Evolutionary conservation across 1,140 invertebrate genomes (phyloP), one percentile per base, ranked within the genome.

Genomic region (Eurosta solidaginis): DNA sequence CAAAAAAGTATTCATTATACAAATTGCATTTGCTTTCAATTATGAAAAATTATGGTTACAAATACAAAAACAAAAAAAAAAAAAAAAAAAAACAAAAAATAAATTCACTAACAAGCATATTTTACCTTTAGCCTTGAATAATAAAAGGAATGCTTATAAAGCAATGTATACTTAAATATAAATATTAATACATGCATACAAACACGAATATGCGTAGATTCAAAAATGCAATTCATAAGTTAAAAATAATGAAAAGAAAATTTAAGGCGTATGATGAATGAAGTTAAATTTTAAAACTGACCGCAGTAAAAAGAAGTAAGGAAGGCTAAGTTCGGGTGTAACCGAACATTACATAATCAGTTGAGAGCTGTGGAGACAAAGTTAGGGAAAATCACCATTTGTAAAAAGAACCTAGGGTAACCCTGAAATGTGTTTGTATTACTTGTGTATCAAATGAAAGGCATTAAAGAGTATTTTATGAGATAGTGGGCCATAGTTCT

Each of bases 1-100:
- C 29, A 20, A 68, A 68, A 68, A 36, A n/a, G n/a, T 68, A 68
- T 68, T 68, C 59, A 68, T 68, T 68, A 42, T 68, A 22, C 36
- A 68, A 68, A 68, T 68, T 68, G 59, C 59, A 68, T 68, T 68
- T 68, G 33, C 59, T 68, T 68, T 68, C 59, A 68, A 68, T 68
- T 68, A 42, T 17, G 59, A n/a, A 68, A 68, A 68, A 68, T 68
- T 68, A 68, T 42, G 59, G 40, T 14, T 68, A 40, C 40, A 33
- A 5, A 17, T 42, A 68, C 36, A 40, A 68, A 20, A 40, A 68
- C 40, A n/a, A n/a, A n/a, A n/a, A n/a, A n/a, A n/a, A n/a, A n/a
- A n/a, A n/a, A n/a, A n/a, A n/a, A n/a, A n/a, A n/a, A n/a, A n/a
- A n/a, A n/a, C n/a, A n/a, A n/a, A n/a, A n/a, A n/a, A n/a, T n/a